Evolutionary conservation across 2,113 vertebrate species (phyloP).

Genomic region (Grammomys dolichurus): DNA sequence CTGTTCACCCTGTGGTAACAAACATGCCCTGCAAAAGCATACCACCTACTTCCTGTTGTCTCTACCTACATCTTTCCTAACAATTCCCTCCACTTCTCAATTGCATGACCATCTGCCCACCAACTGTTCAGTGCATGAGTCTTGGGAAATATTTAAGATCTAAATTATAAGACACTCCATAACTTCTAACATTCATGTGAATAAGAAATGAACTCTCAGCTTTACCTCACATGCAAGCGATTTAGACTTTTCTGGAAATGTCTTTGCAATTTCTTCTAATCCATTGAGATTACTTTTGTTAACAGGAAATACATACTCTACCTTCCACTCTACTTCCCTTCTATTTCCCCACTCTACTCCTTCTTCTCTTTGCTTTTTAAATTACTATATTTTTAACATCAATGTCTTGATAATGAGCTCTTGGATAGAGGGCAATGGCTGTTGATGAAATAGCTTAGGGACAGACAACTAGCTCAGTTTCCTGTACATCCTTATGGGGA

Average conservation of each 20-base stretch:
- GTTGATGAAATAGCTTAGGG: neutral
- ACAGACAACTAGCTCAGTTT: neutral
- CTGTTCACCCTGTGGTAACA: neutral
- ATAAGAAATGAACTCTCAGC: neutral
- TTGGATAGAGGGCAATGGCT: neutral
- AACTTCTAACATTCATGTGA: neutral
- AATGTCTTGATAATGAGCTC: neutral
- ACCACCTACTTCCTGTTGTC: neutral
- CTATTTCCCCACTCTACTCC: neutral
- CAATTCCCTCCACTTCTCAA: neutral
- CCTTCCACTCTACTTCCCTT: slow-evolving; percentile 15
- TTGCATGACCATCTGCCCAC: neutral
- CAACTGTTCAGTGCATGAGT: neutral
- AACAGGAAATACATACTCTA: neutral
- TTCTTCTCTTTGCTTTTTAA: slow-evolving; percentile 47
- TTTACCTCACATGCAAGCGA: neutral
- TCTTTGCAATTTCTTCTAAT: slow-evolving; percentile 29
- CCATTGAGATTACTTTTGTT: neutral
- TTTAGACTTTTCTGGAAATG: slow-evolving; percentile 10
- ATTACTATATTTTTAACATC: slow-evolving; percentile 53
- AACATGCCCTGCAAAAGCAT: neutral
- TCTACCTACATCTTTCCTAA: too few relatives aligned
- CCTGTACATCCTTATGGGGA: neutral
- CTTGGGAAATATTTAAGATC: neutral
- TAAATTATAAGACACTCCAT: neutral